These are phyloP conservation scores for Idris sp. DNA, from an alignment of 1,140 invertebrate genomes.

Conservation along the genomic window DNA sequence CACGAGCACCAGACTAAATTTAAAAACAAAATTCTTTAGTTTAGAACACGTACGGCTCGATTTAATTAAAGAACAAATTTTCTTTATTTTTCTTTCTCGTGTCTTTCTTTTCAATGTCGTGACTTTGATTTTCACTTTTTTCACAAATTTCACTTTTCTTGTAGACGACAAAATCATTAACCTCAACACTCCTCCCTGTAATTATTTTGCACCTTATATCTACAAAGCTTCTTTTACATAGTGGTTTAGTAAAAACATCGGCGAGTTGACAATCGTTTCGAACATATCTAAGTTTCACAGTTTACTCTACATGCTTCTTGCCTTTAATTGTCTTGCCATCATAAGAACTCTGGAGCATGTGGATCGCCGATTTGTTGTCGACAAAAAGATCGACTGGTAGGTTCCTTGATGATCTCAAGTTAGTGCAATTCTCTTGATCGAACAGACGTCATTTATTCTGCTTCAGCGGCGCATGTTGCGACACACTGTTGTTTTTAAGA, in stretches of 20 bases:
- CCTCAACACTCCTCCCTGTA: constrained; percentile 12
- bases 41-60: no score
- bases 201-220: constrained; percentile 2
- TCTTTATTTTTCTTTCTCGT: no score
- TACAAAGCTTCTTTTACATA: neutral
- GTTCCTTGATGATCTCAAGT: neutral
- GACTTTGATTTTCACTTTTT: no score
- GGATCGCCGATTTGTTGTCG: constrained; percentile 2
- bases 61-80: no score
- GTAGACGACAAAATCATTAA: no score
- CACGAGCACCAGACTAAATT: no score
- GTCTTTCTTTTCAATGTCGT: no score
- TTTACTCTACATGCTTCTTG: constrained; percentile 8
- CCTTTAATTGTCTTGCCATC: constrained; percentile 6
- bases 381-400: neutral
- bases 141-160: no score
- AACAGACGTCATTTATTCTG: no score
- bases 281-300: constrained; percentile 1
- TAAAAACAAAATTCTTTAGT: no score
- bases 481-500: neutral
- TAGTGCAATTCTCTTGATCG: neutral
- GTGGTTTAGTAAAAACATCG: constrained; percentile 1
- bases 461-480: constrained; percentile 1
- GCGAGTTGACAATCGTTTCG: constrained; percentile 5
- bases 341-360: constrained; percentile 1